Evolutionary conservation across 2,888 invertebrate genomes (phyloP).

Genomic region (Zygothrica quintamaculata): DNA sequence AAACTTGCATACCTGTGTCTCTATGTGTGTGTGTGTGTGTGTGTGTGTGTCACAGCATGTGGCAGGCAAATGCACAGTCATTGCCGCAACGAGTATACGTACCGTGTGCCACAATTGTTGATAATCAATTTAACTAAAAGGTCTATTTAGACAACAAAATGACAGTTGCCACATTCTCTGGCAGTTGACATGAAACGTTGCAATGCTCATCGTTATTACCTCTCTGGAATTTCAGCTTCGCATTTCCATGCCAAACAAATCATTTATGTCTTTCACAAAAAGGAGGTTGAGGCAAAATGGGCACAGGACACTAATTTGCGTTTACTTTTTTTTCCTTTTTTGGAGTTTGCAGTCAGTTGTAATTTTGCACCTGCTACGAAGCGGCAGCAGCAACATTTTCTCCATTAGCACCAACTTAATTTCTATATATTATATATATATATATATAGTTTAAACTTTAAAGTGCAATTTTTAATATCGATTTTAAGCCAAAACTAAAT

Average conservation of each 20-base stretch:
- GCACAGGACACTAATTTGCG: constrained; percentile 61
- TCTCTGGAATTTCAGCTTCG: constrained; percentile 63
- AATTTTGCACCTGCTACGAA: constrained; percentile 60
- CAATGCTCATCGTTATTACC: constrained; percentile 9
- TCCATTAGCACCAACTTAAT: constrained; percentile 1
- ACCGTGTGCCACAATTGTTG: constrained; percentile 49
- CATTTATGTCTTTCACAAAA: constrained; percentile 38
- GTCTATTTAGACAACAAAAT: constrained; percentile 53
- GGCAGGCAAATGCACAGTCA: constrained; percentile 63
- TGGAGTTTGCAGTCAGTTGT: constrained; percentile 48
- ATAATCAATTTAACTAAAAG: constrained; percentile 71
- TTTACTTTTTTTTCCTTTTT: constrained; percentile 35
- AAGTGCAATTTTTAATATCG: constrained; percentile 74
- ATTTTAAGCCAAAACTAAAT: constrained; percentile 56
- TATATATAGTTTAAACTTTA: constrained; percentile 36
- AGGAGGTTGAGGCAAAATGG: background rate
- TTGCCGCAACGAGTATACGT: constrained; percentile 47
- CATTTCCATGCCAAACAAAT: constrained; percentile 61
- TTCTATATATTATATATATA: constrained; percentile 15
- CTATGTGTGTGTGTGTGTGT: too few species aligned
- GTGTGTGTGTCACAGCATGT: constrained; percentile 27
- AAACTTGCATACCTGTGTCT: too few species aligned
- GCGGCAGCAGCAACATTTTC: constrained; percentile 25
- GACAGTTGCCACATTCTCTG: constrained; percentile 52
- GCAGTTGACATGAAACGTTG: constrained; percentile 70